Evolutionary conservation across 92 coral and sea anemone genomes (phyloP), one percentile per base, ranked within the genome.

Genomic region (Phenganax stokvisi): DNA sequence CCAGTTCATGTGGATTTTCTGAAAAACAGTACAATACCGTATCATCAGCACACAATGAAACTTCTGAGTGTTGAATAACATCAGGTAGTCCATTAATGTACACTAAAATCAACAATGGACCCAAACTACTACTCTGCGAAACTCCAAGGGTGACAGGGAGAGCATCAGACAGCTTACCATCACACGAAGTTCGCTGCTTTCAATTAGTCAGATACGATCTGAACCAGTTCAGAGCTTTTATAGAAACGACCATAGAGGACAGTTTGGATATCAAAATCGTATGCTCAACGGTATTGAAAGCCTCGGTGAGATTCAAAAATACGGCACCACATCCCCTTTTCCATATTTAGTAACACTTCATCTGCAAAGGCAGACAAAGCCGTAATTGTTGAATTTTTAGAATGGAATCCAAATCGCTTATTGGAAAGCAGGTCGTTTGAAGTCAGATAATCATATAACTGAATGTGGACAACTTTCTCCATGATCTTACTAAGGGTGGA

Each of bases 291-390:
- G 81, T 77, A 27, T 77, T 70, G 71, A 77, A 77, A 4, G 81
- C 81, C 15, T 28, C 59, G 17, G 51, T 59, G 16, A 51, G 80
- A 60, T 75, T 63, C n/a, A 75, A 53, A 29, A 75, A 75, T 8
- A 75, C 80, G 54, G 81, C 81, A 57, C 71, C 81, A 31, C 69
- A 57, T 6, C 57, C 81, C 81, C 7, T 10, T n/a, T 54, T 77
- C 71, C 81, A 77, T 58, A 56, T 55, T 57, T 68, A 16, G 7
- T 11, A 77, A 54, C 8, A 57, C 12, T 8, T 57, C 59, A 15
- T 77, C 81, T n/a, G 71, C 3, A 28, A 77, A 28, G 13, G 57
- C 13, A 20, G 44, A 27, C 57, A 54, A 58, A 16, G 81, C 81
- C 11, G 57, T 15, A 16, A 37, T 51, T 3, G 81, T 76, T 54